Evolutionary conservation across 2,797 vertebrate genomes (phyloP).

Genomic region (Acanthornis magna): DNA sequence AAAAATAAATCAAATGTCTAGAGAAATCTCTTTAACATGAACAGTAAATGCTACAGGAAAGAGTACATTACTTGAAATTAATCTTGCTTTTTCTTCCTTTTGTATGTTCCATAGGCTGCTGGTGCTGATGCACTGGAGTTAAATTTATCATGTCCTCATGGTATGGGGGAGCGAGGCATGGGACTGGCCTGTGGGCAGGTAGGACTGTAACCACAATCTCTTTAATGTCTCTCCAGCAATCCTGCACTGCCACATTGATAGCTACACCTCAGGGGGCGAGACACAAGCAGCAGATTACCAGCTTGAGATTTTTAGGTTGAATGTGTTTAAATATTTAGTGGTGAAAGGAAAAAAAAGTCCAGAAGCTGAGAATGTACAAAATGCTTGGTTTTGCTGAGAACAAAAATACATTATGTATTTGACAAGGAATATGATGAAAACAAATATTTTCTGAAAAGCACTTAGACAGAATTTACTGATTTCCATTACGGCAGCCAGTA

Average conservation of each 20-base stretch:
- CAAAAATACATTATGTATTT: constrained; percentile 69
- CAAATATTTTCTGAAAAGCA: constrained; percentile 55
- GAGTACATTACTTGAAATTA: neutral
- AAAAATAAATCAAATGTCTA: neutral
- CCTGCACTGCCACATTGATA: neutral
- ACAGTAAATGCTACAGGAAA: neutral
- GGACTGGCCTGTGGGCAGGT: constrained; percentile 93
- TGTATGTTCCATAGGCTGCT: constrained; percentile 71
- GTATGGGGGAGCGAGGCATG: constrained; percentile 92
- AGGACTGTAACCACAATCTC: constrained; percentile 13
- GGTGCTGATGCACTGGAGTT: constrained; percentile 88
- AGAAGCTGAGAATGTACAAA: constrained; percentile 52
- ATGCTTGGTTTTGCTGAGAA: constrained; percentile 65
- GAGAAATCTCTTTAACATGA: neutral
- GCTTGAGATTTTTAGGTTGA: constrained; percentile 49
- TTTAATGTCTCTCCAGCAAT: neutral
- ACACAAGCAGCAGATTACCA: constrained; percentile 22
- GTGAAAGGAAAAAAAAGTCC: constrained; percentile 50
- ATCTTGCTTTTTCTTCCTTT: neutral
- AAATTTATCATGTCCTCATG: constrained; percentile 90
- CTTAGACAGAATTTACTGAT: constrained; percentile 57
- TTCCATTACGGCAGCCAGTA: constrained; percentile 56
- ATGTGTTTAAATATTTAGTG: constrained; percentile 73
- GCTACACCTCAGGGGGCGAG: constrained; percentile 24
- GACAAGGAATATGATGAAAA: constrained; percentile 68